Base-by-base conservation (phyloP, 2,113 vertebrate genomes). In the Platysteira castanea region DNA sequence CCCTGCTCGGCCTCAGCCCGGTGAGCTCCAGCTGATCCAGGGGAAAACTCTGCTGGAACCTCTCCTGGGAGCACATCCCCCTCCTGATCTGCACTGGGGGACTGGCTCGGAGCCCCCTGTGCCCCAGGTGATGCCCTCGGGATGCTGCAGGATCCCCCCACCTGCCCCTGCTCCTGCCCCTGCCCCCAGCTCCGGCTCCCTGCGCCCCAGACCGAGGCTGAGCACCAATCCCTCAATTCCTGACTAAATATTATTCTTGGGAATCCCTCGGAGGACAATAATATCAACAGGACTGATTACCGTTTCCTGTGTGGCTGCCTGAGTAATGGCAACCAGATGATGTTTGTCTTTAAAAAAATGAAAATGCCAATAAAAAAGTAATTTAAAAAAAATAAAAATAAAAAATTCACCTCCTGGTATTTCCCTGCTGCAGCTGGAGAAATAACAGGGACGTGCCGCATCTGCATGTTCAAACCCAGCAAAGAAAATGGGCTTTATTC, bases 331-430 rank as follows among this genome's bases (percentile, higher is more conserved):
- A 85, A 87, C 70, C 95, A 95, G 89, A 89, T 93, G 93, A 95
- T 81, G 84, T 93, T 93, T 84, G 56, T 96, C 86, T 81, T 93
- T 44, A 23, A 83, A 83, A 88, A 96, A 82, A 91, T 41, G 63
- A 88, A 97, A 94, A 96, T 87, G 89, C 61, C 84, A 93, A 91
- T 93, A 71, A 96, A 84, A 89, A 85, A 33, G 75, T 78, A 70
- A 92, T 96, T 93, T 41, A 73, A 64, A 59, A 83, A 93, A 77
- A 90, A 46, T 42, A 85, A 71, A 27, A 74, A 87, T 69, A 46
- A 69, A 74, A 69, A 78, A 68, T 13, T 83, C 79, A 64, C 84
- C 89, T 89, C 82, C 60, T 88, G 89, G 64, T 81, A 80, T 84
- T 81, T 95, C 84, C 47, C 60, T 35, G 0, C 71, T 69, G 35